Conservation (phyloP, 2,113 vertebrate species). For the Antennarius striatus region DNA sequence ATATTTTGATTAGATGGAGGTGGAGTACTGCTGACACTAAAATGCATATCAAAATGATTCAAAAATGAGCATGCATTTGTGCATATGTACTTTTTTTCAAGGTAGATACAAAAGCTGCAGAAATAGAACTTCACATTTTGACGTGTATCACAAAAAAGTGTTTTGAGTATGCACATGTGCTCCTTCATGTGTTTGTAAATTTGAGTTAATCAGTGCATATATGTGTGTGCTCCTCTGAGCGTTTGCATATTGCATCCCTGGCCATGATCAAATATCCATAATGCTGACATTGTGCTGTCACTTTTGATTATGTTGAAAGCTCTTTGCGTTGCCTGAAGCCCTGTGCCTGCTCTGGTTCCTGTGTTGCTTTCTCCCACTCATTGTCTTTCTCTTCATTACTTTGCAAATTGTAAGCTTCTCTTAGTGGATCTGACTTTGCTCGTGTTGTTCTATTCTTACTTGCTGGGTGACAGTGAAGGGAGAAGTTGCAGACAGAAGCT, state of each 20-base stretch:
- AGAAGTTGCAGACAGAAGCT: conserved; percentile 7
- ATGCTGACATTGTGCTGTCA: conserved; percentile 57
- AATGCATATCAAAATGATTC: no score
- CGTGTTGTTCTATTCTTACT: conserved; percentile 15
- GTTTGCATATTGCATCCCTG: conserved; percentile 29
- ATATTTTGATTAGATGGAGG: conserved; percentile 46
- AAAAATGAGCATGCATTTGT: not conserved
- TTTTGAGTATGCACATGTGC: no score
- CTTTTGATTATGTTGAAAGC: conserved; percentile 55
- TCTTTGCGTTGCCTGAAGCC: conserved; percentile 44
- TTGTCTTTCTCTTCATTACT: conserved; percentile 56
- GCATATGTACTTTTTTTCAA: not conserved
- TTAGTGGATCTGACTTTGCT: conserved; percentile 29
- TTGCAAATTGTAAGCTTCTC: conserved; percentile 38
- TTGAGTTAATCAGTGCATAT: not conserved
- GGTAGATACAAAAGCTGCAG: no score
- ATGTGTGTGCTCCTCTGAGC: conserved; percentile 7
- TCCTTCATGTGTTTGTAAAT: not conserved
- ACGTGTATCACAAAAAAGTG: no score
- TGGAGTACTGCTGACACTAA: conserved; percentile 30
- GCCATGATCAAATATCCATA: conserved; percentile 69
- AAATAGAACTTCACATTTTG: no score
- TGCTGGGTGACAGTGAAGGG: not conserved
- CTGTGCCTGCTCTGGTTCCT: conserved; percentile 41
- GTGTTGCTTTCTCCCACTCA: conserved; percentile 25